Evolutionary conservation across 2,888 invertebrate species (phyloP), one percentile per base, ranked within the genome.

Genomic region (Cyclophora punctaria): DNA sequence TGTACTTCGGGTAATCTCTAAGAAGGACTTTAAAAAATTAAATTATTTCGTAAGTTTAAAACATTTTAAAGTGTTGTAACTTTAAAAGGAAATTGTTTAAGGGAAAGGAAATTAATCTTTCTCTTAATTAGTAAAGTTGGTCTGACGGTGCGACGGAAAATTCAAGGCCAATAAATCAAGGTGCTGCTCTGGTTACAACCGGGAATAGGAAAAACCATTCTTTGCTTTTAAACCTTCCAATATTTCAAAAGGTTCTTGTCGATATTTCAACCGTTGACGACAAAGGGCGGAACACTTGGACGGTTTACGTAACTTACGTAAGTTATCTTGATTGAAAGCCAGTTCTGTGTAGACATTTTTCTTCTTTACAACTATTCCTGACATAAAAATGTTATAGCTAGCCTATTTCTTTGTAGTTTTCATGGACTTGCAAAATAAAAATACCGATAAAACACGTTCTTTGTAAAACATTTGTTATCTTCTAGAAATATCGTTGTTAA

Each of bases 91-190:
- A 84, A 84, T 83, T 85, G 78, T 83, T 82, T 82, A 77, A 80
- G 72, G 77, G 78, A 80, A 78, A 77, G 73, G 81, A 84, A 81
- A 86, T 86, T 83, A 83, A 85, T 86, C 85, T 85, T 85, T 84
- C 73, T 78, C 82, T 83, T 86, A 86, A 85, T 86, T 86, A 85
- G 84, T 64, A 83, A 86, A 86, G 83, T 85, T 85, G 69, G 80
- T 73, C 70, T 67, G 75, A 73, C 69, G 75, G 66, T 69, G 70
- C 71, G 74, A 66, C 65, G 71, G 73, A 69, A 75, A 74, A 81
- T 83, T 78, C 83, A 80, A 78, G 80, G 77, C 72, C 75, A 65
- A 85, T 85, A 84, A 86, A 85, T 86, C 84, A 84, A 83, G 85
- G 84, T 84, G 80, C 73, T 78, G 63, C 73, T 74, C 67, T 37